A percentile compares a stretch with the other conserved stretches of the same genome.
phyloP scores from a whole-genome alignment of 2,113 vertebrate species.

The Mustelus asterias region DNA sequence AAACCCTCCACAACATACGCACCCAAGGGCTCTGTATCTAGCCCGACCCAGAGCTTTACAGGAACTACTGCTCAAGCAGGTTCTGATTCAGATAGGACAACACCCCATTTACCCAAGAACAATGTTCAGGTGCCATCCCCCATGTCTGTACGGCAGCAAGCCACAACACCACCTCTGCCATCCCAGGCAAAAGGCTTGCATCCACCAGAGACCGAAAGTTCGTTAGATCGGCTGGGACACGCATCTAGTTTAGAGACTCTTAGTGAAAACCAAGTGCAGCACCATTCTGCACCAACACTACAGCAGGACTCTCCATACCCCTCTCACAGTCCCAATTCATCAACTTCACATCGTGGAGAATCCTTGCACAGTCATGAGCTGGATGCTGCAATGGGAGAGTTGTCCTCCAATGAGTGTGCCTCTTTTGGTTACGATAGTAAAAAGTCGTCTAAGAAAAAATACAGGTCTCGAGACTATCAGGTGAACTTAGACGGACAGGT shows the following conservation, averaged over 20 bases:
- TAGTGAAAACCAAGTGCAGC: constrained; percentile 56
- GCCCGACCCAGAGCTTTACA: constrained; percentile 62
- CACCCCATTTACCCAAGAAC: constrained; percentile 51
- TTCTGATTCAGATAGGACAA: constrained; percentile 32
- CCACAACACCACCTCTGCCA: constrained; percentile 44
- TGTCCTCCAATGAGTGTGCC: constrained; percentile 48
- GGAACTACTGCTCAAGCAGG: not conserved
- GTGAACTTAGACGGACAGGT: constrained; percentile 64
- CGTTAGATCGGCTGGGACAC: constrained; percentile 65
- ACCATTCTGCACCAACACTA: constrained; percentile 44
- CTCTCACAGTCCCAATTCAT: constrained; percentile 48
- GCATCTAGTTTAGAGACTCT: not conserved
- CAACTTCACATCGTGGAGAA: constrained; percentile 49
- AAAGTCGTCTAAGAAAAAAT: constrained; percentile 68
- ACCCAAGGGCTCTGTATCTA: constrained; percentile 67
- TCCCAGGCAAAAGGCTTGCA: constrained; percentile 55
- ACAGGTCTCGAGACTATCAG: constrained; percentile 63
- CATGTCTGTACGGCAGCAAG: constrained; percentile 54
- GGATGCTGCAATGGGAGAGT: constrained; percentile 6
- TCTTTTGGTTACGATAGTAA: constrained; percentile 63
- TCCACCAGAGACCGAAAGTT: constrained; percentile 46
- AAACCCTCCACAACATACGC: constrained; percentile 66
- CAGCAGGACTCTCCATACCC: constrained; percentile 49
- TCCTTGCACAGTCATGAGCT: constrained; percentile 43
- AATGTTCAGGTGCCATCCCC: constrained; percentile 63